Evolutionary conservation across 2,888 invertebrate species (phyloP).

Genomic region (Branchinecta sandiegonensis): DNA sequence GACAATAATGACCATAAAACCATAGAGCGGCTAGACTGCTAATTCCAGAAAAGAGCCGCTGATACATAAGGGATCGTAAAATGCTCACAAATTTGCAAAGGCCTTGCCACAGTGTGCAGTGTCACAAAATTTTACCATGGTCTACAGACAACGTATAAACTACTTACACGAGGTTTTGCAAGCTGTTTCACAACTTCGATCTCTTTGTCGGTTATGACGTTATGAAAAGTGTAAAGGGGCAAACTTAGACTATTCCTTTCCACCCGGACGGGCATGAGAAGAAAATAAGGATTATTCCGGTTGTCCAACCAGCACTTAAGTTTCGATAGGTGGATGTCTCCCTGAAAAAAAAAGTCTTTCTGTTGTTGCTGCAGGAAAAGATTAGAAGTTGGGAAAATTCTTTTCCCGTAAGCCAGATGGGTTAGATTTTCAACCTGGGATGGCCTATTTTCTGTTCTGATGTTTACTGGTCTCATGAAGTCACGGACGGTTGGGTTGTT

Average conservation of each 20-base stretch:
- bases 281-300: conserved; percentile 27
- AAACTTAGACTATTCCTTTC: conserved; percentile 30
- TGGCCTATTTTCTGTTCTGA: no score
- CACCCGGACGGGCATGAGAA: conserved; percentile 30
- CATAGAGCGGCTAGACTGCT: no score
- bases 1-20: no score
- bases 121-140: not conserved
- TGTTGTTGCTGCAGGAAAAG: no score
- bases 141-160: not conserved
- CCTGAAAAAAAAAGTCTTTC: conserved; percentile 22
- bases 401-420: not conserved
- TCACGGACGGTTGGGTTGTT: no score
- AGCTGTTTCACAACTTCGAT: conserved; percentile 29
- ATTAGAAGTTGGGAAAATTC: not conserved
- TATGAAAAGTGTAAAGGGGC: conserved; percentile 30
- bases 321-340: conserved; percentile 25
- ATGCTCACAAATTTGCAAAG: no score
- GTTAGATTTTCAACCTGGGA: not conserved
- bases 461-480: no score
- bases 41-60: no score
- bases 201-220: conserved; percentile 30
- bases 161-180: conserved; percentile 28
- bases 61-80: no score
- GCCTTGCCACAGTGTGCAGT: no score
- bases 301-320: conserved; percentile 30